Base-by-base conservation (phyloP, 2,888 invertebrate species). In the Hemistola chrysoprasaria region DNA sequence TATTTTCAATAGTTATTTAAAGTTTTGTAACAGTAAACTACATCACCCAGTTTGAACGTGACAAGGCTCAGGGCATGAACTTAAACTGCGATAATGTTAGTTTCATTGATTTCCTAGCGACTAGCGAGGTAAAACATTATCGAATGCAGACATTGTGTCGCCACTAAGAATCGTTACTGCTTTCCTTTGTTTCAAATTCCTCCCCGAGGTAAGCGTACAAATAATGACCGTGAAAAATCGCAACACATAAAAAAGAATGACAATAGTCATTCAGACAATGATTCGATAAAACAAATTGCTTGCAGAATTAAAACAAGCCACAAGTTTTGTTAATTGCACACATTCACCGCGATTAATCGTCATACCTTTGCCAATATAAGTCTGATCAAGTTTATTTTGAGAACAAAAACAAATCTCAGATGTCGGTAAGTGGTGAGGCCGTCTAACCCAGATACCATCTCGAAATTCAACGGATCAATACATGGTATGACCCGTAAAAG, bases 381-480 rank as follows among this genome's bases (percentile, higher is more conserved):
- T 35, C 31, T 21, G 21, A 30, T 27, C 8, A 23, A 20, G 16
- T 30, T 44, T 26, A 43, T 45, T 48, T 46, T 37, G 22, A 29
- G 38, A 37, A 41, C 26, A 35, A 30, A 21, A 36, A 44, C 39
- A 43, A 40, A 38, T 38, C 34, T 10, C n/a, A n/a, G 20, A 24
- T 16, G 2, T n/a, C n/a, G n/a, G 38, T 38, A 26, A 38, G 29
- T 29, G 37, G 29, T 27, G 39, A 43, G 43, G 16, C 34, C 38
- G 26, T 68, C 59, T 78, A 80, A 84, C 84, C 84, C 73, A 85
- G 76, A 79, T 86, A 73, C 71, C 66, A 72, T 79, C 66, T 68
- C 57, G 61, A 70, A 71, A 67, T 56, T 64, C 58, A 39, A 47
- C 48, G 70, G 84, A 87, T 88, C 87, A 84, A 87, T 88, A 87